A percentile compares a stretch with the other conserved stretches of the same genome.
These are phyloP conservation scores for Melanerpes formicivorus DNA, from an alignment of 2,113 vertebrate genomes.

Conservation along the genomic window DNA sequence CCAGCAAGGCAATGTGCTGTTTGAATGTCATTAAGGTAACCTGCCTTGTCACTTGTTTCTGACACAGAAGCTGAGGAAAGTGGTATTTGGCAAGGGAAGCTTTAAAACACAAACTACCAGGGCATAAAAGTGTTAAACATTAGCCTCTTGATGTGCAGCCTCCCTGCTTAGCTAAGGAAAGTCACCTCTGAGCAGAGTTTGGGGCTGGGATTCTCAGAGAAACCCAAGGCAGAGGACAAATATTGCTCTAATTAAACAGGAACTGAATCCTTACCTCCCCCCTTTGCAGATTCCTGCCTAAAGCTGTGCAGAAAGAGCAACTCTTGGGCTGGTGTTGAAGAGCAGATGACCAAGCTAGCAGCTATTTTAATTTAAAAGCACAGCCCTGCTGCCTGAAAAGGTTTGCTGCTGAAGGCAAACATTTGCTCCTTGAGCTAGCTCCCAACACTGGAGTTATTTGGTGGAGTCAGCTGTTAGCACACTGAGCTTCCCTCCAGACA, in stretches of 20 bases:
- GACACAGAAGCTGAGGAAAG: not conserved
- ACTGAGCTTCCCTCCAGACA: constrained; percentile 27
- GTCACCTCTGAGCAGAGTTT: not conserved
- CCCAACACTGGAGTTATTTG: not conserved
- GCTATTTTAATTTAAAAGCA: constrained; percentile 61
- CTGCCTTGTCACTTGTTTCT: not conserved
- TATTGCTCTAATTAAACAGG: constrained; percentile 44
- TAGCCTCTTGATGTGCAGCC: constrained; percentile 42
- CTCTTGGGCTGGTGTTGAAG: constrained; percentile 16
- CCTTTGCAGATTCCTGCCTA: constrained; percentile 33
- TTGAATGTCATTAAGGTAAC: not conserved
- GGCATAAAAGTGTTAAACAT: constrained; percentile 8
- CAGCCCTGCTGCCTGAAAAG: constrained; percentile 31
- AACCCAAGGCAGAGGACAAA: constrained; percentile 13
- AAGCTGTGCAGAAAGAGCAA: constrained; percentile 36
- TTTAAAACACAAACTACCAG: not conserved
- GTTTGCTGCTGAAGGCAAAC: constrained; percentile 60
- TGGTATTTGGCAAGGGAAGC: not conserved
- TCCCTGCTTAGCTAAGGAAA: constrained; percentile 9
- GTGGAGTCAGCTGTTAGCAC: constrained; percentile 40
- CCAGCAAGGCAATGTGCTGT: not conserved
- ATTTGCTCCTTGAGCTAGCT: constrained; percentile 44
- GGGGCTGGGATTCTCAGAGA: constrained; percentile 22
- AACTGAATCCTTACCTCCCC: not conserved
- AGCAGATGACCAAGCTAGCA: constrained; percentile 47